These are phyloP conservation scores for Zapornia atra DNA, from an alignment of 2,113 vertebrate genomes.

Conservation along the genomic window DNA sequence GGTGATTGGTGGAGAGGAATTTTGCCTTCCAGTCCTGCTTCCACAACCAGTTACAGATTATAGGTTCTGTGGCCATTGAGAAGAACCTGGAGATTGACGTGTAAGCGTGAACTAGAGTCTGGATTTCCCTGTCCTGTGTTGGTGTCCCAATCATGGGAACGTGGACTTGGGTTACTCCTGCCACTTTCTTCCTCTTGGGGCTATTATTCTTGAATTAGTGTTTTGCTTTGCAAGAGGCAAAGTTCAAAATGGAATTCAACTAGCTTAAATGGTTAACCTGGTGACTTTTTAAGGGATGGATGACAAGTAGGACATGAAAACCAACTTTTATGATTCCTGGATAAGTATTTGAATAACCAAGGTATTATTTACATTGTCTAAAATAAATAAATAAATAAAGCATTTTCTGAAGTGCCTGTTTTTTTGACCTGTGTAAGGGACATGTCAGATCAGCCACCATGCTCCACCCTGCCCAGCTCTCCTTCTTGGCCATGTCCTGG, in stretches of 20 bases:
- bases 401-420: not conserved
- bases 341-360: not conserved
- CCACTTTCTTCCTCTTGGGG: not conserved
- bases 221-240: not conserved
- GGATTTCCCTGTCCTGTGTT: not conserved
- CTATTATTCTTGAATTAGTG: not conserved
- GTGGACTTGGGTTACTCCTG: not conserved
- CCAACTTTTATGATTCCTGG: not conserved
- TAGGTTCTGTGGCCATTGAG: not conserved
- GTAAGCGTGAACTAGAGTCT: not conserved
- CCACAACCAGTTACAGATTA: not conserved
- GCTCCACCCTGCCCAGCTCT: not conserved
- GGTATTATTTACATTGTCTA: not conserved
- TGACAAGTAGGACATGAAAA: not conserved
- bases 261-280: not conserved
- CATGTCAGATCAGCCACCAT: not conserved
- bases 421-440: not conserved
- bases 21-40: not conserved
- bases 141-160: not conserved
- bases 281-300: not conserved
- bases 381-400: not conserved
- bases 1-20: not conserved
- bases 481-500: fast-evolving
- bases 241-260: not conserved
- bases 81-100: not conserved